Base-by-base conservation (phyloP, 2,888 invertebrate species). In the Coelopa pilipes region DNA sequence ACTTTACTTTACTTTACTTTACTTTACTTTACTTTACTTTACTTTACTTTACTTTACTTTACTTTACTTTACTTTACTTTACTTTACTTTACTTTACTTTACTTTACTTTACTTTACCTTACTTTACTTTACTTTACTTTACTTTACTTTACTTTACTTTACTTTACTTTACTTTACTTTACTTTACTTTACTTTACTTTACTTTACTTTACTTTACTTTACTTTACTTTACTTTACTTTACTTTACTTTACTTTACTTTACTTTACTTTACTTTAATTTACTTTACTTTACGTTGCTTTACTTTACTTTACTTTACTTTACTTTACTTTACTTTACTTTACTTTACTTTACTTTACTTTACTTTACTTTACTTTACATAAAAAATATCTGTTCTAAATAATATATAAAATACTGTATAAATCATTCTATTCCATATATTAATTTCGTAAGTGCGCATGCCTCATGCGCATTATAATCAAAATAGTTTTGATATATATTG, bases 181-280 rank as follows among this genome's bases (percentile, higher is more conserved):
- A 71, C 53, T 63, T 47, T 71, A 71, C 57, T 72, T 49, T 55
- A 71, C 53, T 63, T 47, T 71, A 71, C 57, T 72, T 49, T 55
- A 72, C 57, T 72, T 49, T 55, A 72, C 57, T 72, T 49, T 55
- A 66, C 57, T 72, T 49, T 55, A 72, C 57, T 72, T 49, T 55
- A 72, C 57, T 72, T 49, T 55, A 72, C 57, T 72, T 50, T 55
- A 72, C 57, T 72, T 49, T 71, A 71, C 53, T 63, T 24, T n/a
- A n/a, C n/a, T n/a, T n/a, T n/a, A n/a, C n/a, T n/a, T 71, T 66
- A 45, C 66, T 24, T 55, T 65, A 45, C 66, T 46, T 71, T 63
- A 46, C 57, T 49, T n/a, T n/a, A n/a, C n/a, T n/a, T n/a, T n/a
- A n/a, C n/a, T n/a, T n/a, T n/a, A n/a, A n/a, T n/a, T n/a, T 45